These are phyloP conservation scores for Hetaerina titia DNA, from an alignment of 2,888 invertebrate species.

Conservation along the genomic window DNA sequence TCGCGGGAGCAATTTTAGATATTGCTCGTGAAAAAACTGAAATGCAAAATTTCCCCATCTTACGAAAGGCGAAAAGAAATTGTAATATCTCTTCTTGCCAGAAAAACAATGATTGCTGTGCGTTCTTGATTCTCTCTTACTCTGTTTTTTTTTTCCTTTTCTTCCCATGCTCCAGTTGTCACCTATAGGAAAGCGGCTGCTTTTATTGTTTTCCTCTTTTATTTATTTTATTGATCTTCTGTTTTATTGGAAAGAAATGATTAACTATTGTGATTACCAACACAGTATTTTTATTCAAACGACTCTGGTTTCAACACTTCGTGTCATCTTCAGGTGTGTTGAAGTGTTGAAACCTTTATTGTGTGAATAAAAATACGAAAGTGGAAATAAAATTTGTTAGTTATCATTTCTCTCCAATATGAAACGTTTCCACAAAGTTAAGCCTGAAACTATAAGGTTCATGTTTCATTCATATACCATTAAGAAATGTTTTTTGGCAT, in stretches of 20 bases:
- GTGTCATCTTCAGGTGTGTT: no score
- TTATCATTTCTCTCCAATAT: no score
- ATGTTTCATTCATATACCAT: no score
- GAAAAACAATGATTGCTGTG: background rate
- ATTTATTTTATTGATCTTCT: background rate
- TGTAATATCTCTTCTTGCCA: background rate
- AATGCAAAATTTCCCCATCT: background rate
- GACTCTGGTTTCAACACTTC: no score
- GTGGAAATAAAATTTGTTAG: no score
- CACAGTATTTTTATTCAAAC: no score
- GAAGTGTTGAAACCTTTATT: no score
- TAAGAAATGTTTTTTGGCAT: no score
- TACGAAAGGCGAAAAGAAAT: conserved; percentile 3
- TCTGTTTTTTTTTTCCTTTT: background rate
- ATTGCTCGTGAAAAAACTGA: background rate
- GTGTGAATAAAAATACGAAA: no score
- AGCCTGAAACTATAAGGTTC: no score
- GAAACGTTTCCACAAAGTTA: no score
- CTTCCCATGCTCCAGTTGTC: background rate
- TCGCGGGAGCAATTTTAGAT: background rate
- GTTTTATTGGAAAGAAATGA: background rate
- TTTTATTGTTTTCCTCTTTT: background rate
- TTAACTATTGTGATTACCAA: no score
- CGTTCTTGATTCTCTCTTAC: background rate
- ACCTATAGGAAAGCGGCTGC: background rate